Percentiles rank a stretch among this genome's conserved stretches.
Evolutionary conservation across 1,140 invertebrate genomes (phyloP).

Genomic region (Drosophila nebulosa): DNA sequence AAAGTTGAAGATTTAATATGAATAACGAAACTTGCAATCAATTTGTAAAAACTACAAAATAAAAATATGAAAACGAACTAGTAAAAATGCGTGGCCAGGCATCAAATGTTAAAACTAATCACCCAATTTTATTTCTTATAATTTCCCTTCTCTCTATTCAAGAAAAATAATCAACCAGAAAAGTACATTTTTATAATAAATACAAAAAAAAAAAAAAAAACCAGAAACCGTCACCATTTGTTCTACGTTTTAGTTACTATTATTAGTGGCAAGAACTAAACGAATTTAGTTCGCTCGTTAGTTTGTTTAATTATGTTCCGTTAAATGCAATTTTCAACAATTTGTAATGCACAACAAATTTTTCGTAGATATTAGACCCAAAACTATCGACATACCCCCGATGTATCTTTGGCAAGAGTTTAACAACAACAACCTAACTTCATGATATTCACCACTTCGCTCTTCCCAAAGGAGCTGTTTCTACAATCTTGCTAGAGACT

Average conservation of each 20-base stretch:
- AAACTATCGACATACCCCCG: not conserved
- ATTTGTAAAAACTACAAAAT: conserved; percentile 8
- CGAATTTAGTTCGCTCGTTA: conserved; percentile 39
- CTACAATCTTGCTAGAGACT: not conserved
- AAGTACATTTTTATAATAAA: conserved; percentile 9
- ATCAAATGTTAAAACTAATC: conserved; percentile 62
- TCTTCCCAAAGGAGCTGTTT: not conserved
- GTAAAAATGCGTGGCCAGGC: conserved; percentile 79
- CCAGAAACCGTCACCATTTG: conserved; percentile 40
- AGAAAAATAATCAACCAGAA: not conserved
- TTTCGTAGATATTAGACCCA: conserved; percentile 16
- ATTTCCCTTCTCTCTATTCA: not conserved
- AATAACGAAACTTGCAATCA: not conserved
- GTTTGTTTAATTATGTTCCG: conserved; percentile 31
- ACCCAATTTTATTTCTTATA: conserved; percentile 39
- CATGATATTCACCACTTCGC: not conserved
- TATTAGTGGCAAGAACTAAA: conserved; percentile 45
- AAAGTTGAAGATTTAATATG: not conserved
- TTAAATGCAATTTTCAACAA: conserved; percentile 54
- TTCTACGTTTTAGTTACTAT: conserved; percentile 9
- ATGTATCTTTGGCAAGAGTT: not conserved
- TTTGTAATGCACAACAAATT: conserved; percentile 31
- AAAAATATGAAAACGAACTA: not conserved
- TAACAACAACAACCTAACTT: not conserved
- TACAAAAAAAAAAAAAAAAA: conserved; percentile 22